Evolutionary conservation across 2,888 invertebrate species (phyloP), one percentile per base, ranked within the genome.

Genomic region (Helicoverpa assulta): DNA sequence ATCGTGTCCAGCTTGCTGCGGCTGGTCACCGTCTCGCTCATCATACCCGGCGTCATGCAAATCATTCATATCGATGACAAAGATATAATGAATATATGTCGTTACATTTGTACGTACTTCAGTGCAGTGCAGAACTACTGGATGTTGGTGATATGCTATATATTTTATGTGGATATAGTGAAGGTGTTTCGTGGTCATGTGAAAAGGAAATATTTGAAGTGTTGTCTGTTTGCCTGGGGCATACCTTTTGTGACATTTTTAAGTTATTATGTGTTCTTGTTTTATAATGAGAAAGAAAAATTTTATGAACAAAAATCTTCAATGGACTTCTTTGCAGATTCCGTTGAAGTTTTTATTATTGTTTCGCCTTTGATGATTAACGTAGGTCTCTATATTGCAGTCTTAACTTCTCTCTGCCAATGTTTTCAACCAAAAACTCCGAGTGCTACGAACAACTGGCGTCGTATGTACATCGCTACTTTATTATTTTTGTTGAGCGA

Each of bases 141-240:
- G 78, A 62, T 76, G 58, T 58, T 76, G 40, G 73, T 78, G 19
- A 76, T 76, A 55, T 78, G 78, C 43, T 76, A 76, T 10, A 73
- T 78, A 52, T 76, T 78, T 12, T 76, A 76, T 52, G 78, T 73
- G 33, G 75, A 76, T 16, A 63, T 76, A n/a, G 75, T 76, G n/a
- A 62, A 78, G 67, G 78, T 78, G 14, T 76, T 76, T 40, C 54
- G 61, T 37, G 75, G 66, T n/a, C 66, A 75, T 19, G 75, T 75
- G 16, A 65, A 55, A 3, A 78, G 62, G 14, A 76, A 67, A 33
- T 73, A 67, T 33, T 56, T 76, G 3, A 78, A 78, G 40, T 67
- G 74, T 33, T 73, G 61, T 18, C 40, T 76, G 5, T 78, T 76
- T 53, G 75, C 79, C 16, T 76, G 78, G 75, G 75, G 75, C 2